These are phyloP conservation scores for Dasypogon diadema DNA, from an alignment of 2,888 invertebrate genomes.

Conservation along the genomic window DNA sequence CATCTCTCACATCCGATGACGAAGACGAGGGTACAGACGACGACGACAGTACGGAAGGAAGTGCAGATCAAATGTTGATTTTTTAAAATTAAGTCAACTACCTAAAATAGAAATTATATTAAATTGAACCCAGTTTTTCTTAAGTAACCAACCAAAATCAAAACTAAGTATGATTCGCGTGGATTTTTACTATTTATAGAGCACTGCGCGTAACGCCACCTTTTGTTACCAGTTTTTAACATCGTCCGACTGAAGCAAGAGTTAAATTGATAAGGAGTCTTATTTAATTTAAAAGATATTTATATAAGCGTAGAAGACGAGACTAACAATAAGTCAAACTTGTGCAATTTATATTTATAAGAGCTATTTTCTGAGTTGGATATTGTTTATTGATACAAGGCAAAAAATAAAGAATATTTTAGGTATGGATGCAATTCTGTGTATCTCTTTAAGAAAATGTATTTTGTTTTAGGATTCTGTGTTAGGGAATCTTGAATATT, in stretches of 20 bases:
- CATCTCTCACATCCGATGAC: constrained; percentile 75
- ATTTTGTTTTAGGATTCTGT: not conserved
- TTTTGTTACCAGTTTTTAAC: constrained; percentile 22
- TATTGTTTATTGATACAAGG: not conserved
- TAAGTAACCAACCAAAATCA: constrained; percentile 15
- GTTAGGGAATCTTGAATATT: not conserved
- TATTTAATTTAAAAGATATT: not conserved
- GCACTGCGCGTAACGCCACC: constrained; percentile 14
- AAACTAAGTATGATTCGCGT: not conserved
- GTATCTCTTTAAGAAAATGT: not conserved
- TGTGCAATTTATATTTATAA: constrained; percentile 38
- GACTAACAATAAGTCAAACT: constrained; percentile 28
- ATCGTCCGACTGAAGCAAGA: constrained; percentile 36
- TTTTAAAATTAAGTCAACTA: constrained; percentile 70
- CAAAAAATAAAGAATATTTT: not conserved
- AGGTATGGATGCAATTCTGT: not conserved
- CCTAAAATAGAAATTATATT: constrained; percentile 35
- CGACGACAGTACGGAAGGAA: constrained; percentile 79
- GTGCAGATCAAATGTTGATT: constrained; percentile 81
- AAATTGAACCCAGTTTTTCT: constrained; percentile 34
- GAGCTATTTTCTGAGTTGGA: constrained; percentile 1
- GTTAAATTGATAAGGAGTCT: constrained; percentile 17
- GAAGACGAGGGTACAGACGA: constrained; percentile 81
- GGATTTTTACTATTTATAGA: constrained; percentile 12
- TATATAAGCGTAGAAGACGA: constrained; percentile 10